phyloP scores from a whole-genome alignment of 2,888 invertebrate species.

The Caenorhabditis sp. region DNA sequence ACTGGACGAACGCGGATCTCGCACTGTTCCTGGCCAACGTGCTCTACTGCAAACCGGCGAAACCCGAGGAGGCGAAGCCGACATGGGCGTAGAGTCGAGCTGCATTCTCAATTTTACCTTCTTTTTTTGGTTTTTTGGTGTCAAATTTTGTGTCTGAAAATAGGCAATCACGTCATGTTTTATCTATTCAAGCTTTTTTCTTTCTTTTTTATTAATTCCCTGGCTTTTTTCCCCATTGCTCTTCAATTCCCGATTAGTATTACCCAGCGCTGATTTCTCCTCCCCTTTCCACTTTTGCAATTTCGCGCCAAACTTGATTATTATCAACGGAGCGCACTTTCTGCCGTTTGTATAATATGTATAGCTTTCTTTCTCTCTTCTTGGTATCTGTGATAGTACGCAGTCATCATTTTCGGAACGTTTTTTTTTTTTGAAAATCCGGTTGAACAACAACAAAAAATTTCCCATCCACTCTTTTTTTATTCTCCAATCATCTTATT shows the following conservation, averaged over 20 bases:
- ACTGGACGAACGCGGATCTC: constrained; percentile 81
- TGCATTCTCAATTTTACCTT: background rate
- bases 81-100: constrained; percentile 42
- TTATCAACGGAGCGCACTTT: background rate
- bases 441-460: too few species aligned
- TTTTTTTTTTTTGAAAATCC: background rate
- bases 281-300: too few species aligned
- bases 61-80: constrained; percentile 61
- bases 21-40: constrained; percentile 76
- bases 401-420: background rate
- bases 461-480: too few species aligned
- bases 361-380: constrained; percentile 30
- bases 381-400: constrained; percentile 40
- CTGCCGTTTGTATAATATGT: constrained; percentile 47
- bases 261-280: background rate
- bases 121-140: constrained; percentile 6
- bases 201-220: background rate
- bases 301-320: background rate
- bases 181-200: constrained; percentile 16
- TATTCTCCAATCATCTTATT: background rate
- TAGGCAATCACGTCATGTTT: constrained; percentile 55
- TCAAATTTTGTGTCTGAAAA: constrained; percentile 36
- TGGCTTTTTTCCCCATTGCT: background rate
- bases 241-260: too few species aligned
- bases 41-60: constrained; percentile 69